phyloP scores from a whole-genome alignment of 1,140 invertebrate species.

The Pseudoatta argentina region DNA sequence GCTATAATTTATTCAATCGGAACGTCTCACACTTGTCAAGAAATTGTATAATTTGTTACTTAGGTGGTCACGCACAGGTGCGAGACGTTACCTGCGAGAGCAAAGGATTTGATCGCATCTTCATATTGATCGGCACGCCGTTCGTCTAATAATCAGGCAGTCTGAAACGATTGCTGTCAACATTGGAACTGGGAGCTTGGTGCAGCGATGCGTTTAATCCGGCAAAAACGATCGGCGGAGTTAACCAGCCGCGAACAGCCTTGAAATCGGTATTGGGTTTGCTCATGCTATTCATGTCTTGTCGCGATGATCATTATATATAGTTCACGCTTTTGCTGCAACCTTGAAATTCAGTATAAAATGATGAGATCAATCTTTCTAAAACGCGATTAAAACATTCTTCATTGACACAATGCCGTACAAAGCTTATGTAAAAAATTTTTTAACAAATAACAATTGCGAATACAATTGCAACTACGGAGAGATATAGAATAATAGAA shows the following conservation, averaged over 20 bases:
- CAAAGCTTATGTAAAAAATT: background rate
- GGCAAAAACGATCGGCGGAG: conserved; percentile 75
- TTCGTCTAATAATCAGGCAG: conserved; percentile 30
- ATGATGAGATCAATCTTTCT: background rate
- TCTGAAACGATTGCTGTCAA: conserved; percentile 56
- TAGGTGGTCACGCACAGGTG: background rate
- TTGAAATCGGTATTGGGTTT: conserved; percentile 77
- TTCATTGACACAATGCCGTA: background rate
- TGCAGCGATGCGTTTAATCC: conserved; percentile 78
- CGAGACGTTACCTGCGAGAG: conserved; percentile 10
- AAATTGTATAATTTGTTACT: background rate
- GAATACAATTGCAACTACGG: background rate
- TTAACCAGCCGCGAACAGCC: conserved; percentile 80
- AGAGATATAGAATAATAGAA: background rate
- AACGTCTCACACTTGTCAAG: background rate
- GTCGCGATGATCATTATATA: background rate
- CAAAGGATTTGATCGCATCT: conserved; percentile 3
- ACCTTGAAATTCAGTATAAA: background rate
- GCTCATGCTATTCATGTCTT: conserved; percentile 43
- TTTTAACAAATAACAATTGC: background rate
- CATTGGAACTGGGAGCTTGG: conserved; percentile 37
- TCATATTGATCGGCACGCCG: background rate
- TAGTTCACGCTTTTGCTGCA: background rate
- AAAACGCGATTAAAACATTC: background rate
- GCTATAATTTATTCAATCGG: conserved; percentile 1